Evolutionary conservation across 2,113 vertebrate species (phyloP).

Genomic region (Vanacampus margaritifer): DNA sequence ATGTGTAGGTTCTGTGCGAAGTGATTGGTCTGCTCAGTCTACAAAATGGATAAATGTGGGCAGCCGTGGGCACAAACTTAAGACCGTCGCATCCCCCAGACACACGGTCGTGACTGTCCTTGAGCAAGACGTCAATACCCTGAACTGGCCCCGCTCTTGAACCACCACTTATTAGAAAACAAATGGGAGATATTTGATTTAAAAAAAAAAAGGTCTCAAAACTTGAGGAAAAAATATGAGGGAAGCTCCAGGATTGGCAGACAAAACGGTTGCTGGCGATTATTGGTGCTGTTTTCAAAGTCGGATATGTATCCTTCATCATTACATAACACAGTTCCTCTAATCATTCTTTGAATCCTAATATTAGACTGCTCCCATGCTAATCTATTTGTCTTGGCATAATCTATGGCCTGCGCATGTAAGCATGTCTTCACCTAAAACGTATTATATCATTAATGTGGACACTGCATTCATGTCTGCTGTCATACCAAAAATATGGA

Average conservation of each 20-base stretch:
- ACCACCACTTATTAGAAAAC: no score
- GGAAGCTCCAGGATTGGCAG: neutral
- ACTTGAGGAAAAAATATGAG: neutral
- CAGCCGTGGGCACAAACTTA: no score
- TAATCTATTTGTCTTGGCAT: constrained; percentile 65
- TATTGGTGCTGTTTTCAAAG: constrained; percentile 6
- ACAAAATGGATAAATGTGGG: no score
- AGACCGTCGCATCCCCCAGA: no score
- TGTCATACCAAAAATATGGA: neutral
- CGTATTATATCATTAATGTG: constrained; percentile 37
- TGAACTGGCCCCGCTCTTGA: no score
- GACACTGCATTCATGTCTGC: constrained; percentile 36
- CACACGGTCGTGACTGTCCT: no score
- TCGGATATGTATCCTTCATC: constrained; percentile 15
- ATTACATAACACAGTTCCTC: constrained; percentile 51
- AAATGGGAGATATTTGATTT: no score
- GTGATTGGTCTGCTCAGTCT: neutral
- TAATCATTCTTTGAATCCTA: constrained; percentile 67
- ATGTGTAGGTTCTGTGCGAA: constrained; percentile 23
- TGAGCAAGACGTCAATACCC: no score
- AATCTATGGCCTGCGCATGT: constrained; percentile 68
- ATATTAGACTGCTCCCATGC: constrained; percentile 56
- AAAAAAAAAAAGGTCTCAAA: neutral
- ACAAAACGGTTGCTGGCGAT: neutral
- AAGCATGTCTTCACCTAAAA: constrained; percentile 63